These are phyloP conservation scores for Turdus rufiventris DNA, from an alignment of 2,113 vertebrate species.

Conservation along the genomic window DNA sequence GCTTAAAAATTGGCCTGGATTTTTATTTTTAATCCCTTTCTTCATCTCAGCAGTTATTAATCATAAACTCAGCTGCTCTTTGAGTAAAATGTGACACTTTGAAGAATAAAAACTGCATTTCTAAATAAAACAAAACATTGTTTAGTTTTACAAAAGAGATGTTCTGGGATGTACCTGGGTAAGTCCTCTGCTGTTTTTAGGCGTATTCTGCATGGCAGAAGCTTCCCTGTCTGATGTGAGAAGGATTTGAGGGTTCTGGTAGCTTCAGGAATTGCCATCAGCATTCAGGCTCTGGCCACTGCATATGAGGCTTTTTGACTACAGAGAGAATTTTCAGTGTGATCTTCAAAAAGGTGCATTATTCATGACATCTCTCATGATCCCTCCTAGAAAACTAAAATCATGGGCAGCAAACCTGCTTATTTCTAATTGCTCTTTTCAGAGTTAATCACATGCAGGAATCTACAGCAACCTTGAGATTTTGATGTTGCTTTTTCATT, in stretches of 20 bases:
- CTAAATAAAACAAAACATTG: neutral
- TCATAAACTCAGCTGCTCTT: neutral
- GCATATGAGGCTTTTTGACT: neutral
- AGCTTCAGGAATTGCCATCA: neutral
- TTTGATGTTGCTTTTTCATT: neutral
- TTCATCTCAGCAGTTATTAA: slow-evolving; percentile 1
- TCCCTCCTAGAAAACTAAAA: neutral
- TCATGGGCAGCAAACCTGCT: neutral
- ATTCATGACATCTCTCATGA: neutral
- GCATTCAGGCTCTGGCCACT: neutral
- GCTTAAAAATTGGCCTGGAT: neutral
- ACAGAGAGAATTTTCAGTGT: neutral
- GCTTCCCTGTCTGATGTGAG: neutral
- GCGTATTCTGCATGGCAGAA: neutral
- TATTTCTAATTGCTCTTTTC: neutral
- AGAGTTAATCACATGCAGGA: neutral
- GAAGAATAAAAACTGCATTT: slow-evolving; percentile 11
- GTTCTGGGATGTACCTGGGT: neutral
- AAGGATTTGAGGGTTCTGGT: neutral
- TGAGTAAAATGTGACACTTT: neutral
- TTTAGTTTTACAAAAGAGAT: neutral
- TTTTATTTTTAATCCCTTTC: neutral
- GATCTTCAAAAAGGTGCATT: neutral
- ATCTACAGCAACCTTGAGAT: neutral
- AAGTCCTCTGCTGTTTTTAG: neutral